Evolutionary conservation across 2,797 vertebrate species (phyloP), one percentile per base, ranked within the genome.

Genomic region (Crocidura indochinensis): DNA sequence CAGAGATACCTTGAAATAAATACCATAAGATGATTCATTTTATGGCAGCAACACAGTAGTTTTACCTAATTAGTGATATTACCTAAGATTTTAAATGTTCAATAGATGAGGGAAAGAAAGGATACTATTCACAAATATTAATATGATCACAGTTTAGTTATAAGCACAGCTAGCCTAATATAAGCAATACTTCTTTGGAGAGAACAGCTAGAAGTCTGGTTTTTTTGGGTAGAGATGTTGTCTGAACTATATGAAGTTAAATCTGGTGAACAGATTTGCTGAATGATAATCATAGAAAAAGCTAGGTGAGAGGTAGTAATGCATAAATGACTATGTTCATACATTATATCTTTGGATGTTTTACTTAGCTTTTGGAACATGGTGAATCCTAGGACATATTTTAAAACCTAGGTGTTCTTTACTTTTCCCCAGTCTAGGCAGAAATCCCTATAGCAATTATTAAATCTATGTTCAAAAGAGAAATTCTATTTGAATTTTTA

Each of bases 81-180:
- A 17, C 56, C 62, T 90, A 46, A 81, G 49, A 77, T 68, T 76
- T 87, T 81, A 81, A 90, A 90, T 87, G 67, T n/a, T 44, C 92
- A 77, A 65, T 49, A 12, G 27, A 29, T 22, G 24, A 90, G 10
- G 27, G 68, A 76, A 90, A 72, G 56, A 73, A 73, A 84, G 75
- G 56, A 74, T 27, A 84, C 56, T 60, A 4, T 76, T 38, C 77
- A 56, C 91, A 83, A 62, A 83, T 69, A 79, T 46, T 51, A 6
- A 79, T 84, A 44, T 77, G 68, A 73, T 74, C 84, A 88, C 46
- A 74, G 49, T 91, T 85, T 88, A n/a, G 67, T 88, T 65, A 74
- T 72, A 73, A 82, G 67, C 31, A 85, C 27, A 73, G 82, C 77
- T 91, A 88, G 60, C 24, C 24, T 9, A 47, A 29, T 73, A 60